phyloP scores from a whole-genome alignment of 1,140 invertebrate species.

The Drosophila lowei region DNA sequence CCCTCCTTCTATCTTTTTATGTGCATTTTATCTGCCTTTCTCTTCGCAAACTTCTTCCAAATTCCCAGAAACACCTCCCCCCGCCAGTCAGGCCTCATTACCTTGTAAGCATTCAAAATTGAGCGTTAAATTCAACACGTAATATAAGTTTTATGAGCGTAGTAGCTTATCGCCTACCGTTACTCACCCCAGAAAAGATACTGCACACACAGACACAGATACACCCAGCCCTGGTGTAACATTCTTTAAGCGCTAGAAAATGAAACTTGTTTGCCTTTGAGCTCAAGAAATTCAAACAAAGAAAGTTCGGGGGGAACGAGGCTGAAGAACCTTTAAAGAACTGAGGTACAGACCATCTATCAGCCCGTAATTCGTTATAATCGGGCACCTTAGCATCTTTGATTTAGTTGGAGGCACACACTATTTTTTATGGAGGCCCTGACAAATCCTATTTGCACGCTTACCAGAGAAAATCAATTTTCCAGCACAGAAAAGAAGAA shows the following conservation, averaged over 20 bases:
- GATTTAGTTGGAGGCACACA: slow-evolving; percentile 42
- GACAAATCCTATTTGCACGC: slow-evolving; percentile 81
- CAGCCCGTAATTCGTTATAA: slow-evolving; percentile 42
- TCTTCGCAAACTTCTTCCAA: not conserved
- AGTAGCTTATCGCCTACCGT: slow-evolving; percentile 46
- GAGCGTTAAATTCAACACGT: slow-evolving; percentile 71
- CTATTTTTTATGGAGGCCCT: slow-evolving; percentile 36
- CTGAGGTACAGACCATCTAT: slow-evolving; percentile 23
- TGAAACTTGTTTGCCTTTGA: slow-evolving; percentile 66
- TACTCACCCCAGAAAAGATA: slow-evolving; percentile 5
- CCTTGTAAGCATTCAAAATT: slow-evolving; percentile 33
- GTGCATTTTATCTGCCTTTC: too few species aligned
- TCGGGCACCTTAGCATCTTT: slow-evolving; percentile 36
- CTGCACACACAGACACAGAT: not conserved
- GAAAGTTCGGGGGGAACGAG: slow-evolving; percentile 7
- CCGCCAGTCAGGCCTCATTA: slow-evolving; percentile 14
- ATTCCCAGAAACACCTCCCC: not conserved
- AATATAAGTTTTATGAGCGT: slow-evolving; percentile 64
- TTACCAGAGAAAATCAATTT: slow-evolving; percentile 69
- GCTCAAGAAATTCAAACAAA: slow-evolving; percentile 65
- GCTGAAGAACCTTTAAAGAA: slow-evolving; percentile 16
- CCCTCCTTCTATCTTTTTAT: too few species aligned
- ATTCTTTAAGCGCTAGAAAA: slow-evolving; percentile 43
- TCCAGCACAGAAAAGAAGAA: slow-evolving; percentile 14
- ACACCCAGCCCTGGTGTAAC: slow-evolving; percentile 27